phyloP scores from a whole-genome alignment of 2,797 vertebrate genomes.

The Allobates femoralis region DNA sequence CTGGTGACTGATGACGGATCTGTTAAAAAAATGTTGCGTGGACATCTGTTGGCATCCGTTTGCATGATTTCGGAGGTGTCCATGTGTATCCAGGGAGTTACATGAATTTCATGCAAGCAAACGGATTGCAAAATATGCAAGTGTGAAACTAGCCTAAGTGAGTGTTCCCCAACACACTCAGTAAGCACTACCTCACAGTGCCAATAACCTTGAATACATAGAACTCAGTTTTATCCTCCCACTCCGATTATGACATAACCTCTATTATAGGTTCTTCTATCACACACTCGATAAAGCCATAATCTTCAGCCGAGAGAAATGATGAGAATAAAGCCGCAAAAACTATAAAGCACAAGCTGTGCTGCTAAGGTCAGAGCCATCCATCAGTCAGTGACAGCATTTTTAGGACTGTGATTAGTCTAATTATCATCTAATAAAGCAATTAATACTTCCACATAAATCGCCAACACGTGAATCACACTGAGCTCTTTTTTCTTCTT shows the following conservation, averaged over 20 bases:
- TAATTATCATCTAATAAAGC: constrained; percentile 41
- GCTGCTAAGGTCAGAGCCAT: constrained; percentile 28
- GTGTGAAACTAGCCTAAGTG: no score
- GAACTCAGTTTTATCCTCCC: background rate
- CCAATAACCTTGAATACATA: background rate
- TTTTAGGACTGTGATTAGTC: background rate
- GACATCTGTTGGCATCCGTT: no score
- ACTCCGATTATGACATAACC: background rate
- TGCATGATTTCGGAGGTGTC: no score
- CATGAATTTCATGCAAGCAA: no score
- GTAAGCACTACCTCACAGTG: no score
- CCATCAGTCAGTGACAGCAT: constrained; percentile 16
- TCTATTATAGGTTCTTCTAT: constrained; percentile 1
- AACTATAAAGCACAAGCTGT: constrained; percentile 26
- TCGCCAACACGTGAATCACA: constrained; percentile 12
- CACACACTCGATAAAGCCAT: background rate
- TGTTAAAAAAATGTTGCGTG: no score
- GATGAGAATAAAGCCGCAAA: background rate
- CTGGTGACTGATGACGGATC: no score
- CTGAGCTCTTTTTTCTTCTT: background rate
- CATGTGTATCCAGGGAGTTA: no score
- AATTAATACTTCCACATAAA: constrained; percentile 29
- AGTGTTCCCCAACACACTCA: no score
- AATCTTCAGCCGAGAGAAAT: background rate
- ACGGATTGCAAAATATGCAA: no score